Conservation (phyloP, 2,113 vertebrate species). For the Glaucomys volans region DNA sequence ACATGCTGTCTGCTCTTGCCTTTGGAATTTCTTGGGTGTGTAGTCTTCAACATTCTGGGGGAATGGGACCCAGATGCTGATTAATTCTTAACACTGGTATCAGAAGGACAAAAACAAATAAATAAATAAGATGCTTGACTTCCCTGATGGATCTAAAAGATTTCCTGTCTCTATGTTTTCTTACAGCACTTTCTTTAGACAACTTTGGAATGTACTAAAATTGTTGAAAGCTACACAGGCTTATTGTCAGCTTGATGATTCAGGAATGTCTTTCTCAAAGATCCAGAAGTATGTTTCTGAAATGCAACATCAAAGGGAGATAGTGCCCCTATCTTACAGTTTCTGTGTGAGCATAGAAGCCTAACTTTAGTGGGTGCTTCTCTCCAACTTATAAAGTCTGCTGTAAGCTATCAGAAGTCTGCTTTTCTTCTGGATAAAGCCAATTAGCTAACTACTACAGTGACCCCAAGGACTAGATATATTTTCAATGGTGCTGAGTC, state of each 20-base stretch:
- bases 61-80: too few relatives aligned
- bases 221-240: not conserved
- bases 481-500: not conserved
- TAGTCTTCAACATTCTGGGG: too few relatives aligned
- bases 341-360: not conserved
- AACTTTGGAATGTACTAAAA: not conserved
- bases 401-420: not conserved
- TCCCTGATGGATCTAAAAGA: not conserved
- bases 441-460: not conserved
- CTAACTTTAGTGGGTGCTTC: not conserved
- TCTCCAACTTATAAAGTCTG: too few relatives aligned
- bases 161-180: not conserved
- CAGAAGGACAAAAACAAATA: not conserved
- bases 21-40: rapidly evolving
- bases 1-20: too few relatives aligned
- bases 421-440: not conserved
- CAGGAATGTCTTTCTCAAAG: not conserved
- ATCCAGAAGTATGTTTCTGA: not conserved
- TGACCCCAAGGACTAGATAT: not conserved
- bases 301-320: not conserved
- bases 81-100: too few relatives aligned
- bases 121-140: not conserved
- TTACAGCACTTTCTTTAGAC: not conserved
- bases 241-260: not conserved
- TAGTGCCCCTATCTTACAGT: too few relatives aligned